Percentiles rank a stretch among this genome's conserved stretches.
Conservation (phyloP, 2,113 vertebrate species). For the Phoxinus phoxinus region DNA sequence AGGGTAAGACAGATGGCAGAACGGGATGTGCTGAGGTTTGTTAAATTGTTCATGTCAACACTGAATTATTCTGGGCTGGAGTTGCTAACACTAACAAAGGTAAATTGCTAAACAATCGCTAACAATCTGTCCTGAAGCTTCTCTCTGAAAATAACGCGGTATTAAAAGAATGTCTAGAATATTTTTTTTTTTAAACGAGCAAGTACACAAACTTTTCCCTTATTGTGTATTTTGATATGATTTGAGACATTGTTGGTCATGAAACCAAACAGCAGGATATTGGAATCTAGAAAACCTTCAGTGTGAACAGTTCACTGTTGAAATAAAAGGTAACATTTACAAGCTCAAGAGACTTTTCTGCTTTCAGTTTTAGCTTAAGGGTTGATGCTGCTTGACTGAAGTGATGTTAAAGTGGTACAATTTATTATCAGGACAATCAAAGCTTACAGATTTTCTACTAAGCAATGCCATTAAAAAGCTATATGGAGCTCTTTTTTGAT, state of each 20-base stretch:
- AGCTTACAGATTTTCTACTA: not conserved
- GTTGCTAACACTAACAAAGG: constrained; percentile 15
- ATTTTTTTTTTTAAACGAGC: too few species aligned
- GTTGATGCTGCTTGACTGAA: not conserved
- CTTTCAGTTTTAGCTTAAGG: not conserved
- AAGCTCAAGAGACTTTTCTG: not conserved
- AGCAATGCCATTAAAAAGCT: not conserved
- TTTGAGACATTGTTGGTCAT: not conserved
- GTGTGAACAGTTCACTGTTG: not conserved
- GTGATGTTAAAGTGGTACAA: not conserved
- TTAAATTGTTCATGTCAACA: constrained; percentile 23
- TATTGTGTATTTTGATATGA: not conserved
- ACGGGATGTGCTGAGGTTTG: not conserved
- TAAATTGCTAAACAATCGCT: not conserved
- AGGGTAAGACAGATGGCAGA: constrained; percentile 12
- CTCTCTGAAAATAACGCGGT: not conserved
- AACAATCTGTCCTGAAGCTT: not conserved
- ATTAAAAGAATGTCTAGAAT: not conserved
- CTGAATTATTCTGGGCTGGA: constrained; percentile 13
- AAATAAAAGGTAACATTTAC: not conserved
- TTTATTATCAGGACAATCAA: not conserved
- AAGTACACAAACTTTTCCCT: not conserved
- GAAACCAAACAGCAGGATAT: not conserved
- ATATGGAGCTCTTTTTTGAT: not conserved
- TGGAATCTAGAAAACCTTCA: not conserved